Percentiles rank a stretch among this genome's conserved stretches.
Evolutionary conservation across 2,113 vertebrate species (phyloP).

Genomic region (Charina bottae): DNA sequence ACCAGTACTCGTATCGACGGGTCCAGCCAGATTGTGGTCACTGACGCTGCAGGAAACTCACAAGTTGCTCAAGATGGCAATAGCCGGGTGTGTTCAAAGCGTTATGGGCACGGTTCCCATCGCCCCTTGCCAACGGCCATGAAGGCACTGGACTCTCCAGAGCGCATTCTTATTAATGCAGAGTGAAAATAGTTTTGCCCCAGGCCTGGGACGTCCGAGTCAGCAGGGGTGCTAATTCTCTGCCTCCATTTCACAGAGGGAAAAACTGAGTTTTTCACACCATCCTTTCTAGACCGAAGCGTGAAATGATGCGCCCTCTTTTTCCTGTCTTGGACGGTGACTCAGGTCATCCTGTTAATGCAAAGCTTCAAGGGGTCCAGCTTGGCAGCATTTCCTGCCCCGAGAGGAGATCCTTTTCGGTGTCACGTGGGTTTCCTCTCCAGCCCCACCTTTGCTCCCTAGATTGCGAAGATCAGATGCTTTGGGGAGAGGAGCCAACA

Average conservation of each 20-base stretch:
- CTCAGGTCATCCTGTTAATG: not conserved
- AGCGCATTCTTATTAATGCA: not conserved
- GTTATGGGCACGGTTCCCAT: not conserved
- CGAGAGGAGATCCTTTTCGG: not conserved
- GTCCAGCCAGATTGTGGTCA: not conserved
- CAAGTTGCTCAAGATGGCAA: not conserved
- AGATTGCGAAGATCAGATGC: not conserved
- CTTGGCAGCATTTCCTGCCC: not conserved
- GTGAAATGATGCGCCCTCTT: too few relatives aligned
- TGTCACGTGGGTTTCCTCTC: not conserved
- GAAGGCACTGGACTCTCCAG: not conserved
- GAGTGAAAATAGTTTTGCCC: not conserved
- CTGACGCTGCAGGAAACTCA: not conserved
- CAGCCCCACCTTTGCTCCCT: not conserved
- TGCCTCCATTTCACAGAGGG: not conserved
- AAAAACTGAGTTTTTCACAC: not conserved
- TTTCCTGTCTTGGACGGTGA: not conserved
- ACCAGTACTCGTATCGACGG: not conserved
- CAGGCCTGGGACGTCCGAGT: fast-evolving
- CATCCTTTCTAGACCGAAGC: not conserved
- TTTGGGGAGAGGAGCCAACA: not conserved
- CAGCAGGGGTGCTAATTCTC: fast-evolving
- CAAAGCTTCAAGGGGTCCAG: not conserved
- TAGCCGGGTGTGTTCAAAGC: not conserved
- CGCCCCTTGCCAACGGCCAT: not conserved